Percentiles rank a stretch among this genome's conserved stretches.
These are phyloP conservation scores for Chelon labrosus DNA, from an alignment of 2,797 vertebrate genomes.

Conservation along the genomic window DNA sequence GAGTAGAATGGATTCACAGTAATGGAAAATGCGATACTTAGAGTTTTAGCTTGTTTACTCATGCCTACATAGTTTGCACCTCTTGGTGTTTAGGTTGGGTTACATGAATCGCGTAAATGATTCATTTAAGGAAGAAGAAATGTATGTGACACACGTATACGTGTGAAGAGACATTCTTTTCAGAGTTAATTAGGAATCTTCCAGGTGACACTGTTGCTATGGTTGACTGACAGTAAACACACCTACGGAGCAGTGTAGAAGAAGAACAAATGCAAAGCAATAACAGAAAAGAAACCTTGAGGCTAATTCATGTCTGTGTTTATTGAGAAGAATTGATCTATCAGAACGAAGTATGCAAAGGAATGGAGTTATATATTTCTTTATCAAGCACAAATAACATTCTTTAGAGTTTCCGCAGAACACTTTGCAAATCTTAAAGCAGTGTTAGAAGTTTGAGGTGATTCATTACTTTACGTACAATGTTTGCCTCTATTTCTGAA, in stretches of 20 bases:
- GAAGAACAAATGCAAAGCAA: neutral
- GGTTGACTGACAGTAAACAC: constrained; percentile 15
- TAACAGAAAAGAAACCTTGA: constrained; percentile 3
- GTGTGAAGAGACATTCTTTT: constrained; percentile 1
- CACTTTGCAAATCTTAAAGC: too few species aligned
- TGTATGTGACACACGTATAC: constrained; percentile 5
- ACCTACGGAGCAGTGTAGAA: neutral
- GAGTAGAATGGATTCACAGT: neutral
- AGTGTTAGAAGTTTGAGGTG: too few species aligned
- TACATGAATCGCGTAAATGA: constrained; percentile 1
- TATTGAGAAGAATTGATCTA: neutral
- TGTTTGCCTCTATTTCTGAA: neutral
- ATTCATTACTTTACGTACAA: too few species aligned
- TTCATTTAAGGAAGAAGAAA: constrained; percentile 11
- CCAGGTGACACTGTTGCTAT: neutral
- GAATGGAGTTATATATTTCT: neutral
- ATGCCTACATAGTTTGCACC: neutral
- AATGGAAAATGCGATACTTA: too few species aligned
- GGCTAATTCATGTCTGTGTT: neutral
- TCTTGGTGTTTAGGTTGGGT: neutral
- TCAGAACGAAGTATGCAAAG: neutral
- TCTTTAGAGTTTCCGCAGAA: too few species aligned
- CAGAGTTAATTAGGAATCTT: neutral
- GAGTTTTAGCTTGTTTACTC: constrained; percentile 4
- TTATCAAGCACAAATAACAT: too few species aligned